Evolutionary conservation across 2,888 invertebrate species (phyloP), one percentile per base, ranked within the genome.

Genomic region (Protodeltote pygarga): DNA sequence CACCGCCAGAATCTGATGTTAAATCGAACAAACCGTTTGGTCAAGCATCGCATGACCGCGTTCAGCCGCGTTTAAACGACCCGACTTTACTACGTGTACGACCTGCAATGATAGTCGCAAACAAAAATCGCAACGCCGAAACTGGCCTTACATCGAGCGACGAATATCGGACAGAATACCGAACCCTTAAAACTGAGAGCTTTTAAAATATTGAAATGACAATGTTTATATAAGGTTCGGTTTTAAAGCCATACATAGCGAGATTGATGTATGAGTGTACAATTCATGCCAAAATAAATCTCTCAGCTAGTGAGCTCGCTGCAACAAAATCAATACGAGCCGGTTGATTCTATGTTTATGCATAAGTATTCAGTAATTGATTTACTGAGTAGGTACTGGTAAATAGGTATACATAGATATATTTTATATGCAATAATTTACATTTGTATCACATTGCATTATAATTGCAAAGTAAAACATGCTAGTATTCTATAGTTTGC

Each of bases 31-130:
- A 88, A 89, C 88, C 88, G 79, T 81, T 77, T 79, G 86, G 83
- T 86, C 87, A 88, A 83, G 83, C 83, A 78, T 83, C 81, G 83
- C 78, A 81, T 81, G 84, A 85, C 85, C 86, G 77, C 82, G 66
- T 71, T 62, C 68, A 68, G 69, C 68, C 81, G 75, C 80, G 72
- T 73, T 68, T 75, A 70, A 49, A 67, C 72, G 77, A 80, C 76
- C 79, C 83, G 77, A 83, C 75, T 67, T 73, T 80, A 81, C 77
- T 79, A 83, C 71, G 81, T 72, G 77, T 75, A 79, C 81, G 81
- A 89, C 89, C 89, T 89, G 89, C 67, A 89, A 89, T 83, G 83
- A 87, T 81, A 88, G 83, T 79, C 80, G 87, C 85, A 85, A 68
- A 68, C 76, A 83, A 81, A 81, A 73, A 71, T 72, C 75, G 75